Evolutionary conservation across 64 coral and sea anemone species (phyloP).

Genomic region (Montipora efflorescens): DNA sequence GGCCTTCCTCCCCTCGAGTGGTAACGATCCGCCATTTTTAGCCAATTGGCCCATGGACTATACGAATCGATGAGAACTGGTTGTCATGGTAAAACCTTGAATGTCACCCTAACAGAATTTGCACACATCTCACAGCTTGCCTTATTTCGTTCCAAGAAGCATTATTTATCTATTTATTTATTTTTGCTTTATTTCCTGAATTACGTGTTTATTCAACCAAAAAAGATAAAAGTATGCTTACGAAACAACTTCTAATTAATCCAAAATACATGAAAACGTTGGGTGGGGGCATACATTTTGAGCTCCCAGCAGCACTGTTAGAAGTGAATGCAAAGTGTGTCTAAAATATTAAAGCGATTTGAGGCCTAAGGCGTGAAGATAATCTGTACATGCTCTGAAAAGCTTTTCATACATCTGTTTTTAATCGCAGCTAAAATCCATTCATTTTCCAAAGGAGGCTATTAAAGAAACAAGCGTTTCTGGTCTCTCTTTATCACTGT

Average conservation of each 20-base stretch:
- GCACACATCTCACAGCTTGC: background rate
- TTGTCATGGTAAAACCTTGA: background rate
- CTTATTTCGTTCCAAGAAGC: background rate
- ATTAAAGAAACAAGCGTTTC: too few species aligned
- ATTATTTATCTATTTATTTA: background rate
- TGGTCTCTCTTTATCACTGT: too few species aligned
- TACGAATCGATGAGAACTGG: background rate
- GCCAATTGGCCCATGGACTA: too few species aligned
- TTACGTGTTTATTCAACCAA: background rate
- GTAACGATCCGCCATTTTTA: too few species aligned
- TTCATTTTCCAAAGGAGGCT: too few species aligned
- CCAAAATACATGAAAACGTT: background rate
- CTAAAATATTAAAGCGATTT: background rate
- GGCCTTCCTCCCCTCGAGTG: too few species aligned
- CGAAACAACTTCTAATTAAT: background rate
- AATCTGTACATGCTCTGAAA: background rate
- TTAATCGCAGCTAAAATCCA: background rate
- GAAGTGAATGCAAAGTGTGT: background rate
- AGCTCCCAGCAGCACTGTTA: background rate
- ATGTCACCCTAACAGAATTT: background rate
- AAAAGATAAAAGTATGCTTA: background rate
- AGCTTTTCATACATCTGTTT: background rate
- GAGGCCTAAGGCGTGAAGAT: background rate
- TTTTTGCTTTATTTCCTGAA: background rate
- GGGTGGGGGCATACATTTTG: too few species aligned